Conservation (phyloP, 2,113 vertebrate genomes). For the Pollachius pollachius region DNA sequence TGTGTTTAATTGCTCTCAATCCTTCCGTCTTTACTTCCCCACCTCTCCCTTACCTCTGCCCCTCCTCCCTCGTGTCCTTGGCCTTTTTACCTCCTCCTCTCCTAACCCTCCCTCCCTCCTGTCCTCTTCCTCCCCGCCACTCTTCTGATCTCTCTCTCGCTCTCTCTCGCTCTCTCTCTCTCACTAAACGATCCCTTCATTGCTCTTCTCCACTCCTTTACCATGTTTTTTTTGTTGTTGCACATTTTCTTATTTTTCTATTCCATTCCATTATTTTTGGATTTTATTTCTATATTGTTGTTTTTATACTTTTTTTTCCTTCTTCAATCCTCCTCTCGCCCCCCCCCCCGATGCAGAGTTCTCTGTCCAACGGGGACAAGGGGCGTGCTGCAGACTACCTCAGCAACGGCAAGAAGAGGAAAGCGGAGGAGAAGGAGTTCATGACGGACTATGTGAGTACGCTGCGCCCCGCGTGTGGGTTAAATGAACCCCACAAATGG, state of each 20-base stretch:
- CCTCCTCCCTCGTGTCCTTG: constrained; percentile 16
- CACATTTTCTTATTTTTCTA: background rate
- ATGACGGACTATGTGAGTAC: constrained; percentile 83
- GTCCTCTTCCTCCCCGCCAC: background rate
- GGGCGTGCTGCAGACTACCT: constrained; percentile 85
- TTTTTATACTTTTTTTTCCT: background rate
- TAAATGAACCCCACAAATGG: too few species aligned
- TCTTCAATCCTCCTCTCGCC: constrained; percentile 6
- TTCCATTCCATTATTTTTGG: background rate
- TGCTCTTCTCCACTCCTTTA: background rate
- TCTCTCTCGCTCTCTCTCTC: background rate
- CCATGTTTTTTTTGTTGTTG: constrained; percentile 3
- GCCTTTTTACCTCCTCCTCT: background rate
- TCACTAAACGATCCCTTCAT: background rate
- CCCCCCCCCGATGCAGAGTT: constrained; percentile 62
- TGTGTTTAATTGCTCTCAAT: constrained; percentile 20
- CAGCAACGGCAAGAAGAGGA: constrained; percentile 90
- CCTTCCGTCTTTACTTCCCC: constrained; percentile 14
- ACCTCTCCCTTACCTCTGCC: constrained; percentile 10
- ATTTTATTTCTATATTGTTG: too few species aligned
- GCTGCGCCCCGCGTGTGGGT: background rate
- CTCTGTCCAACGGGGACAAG: constrained; percentile 82
- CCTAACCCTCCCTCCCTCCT: constrained; percentile 45
- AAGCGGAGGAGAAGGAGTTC: constrained; percentile 89
- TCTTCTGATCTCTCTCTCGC: constrained; percentile 1